phyloP scores from a whole-genome alignment of 2,888 invertebrate species.

The Leptinotarsa rubiginosa region DNA sequence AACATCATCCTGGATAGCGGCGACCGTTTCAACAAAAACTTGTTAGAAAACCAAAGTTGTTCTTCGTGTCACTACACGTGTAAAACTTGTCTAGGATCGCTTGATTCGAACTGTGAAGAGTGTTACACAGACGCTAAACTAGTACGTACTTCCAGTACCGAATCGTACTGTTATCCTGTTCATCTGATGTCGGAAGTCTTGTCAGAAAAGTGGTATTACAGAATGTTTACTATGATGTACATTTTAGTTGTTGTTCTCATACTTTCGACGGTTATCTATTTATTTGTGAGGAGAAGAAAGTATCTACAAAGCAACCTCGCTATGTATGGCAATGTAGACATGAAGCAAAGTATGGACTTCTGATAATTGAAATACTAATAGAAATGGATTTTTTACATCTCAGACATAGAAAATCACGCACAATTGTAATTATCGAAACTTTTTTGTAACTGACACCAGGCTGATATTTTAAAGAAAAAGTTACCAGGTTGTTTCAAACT shows the following conservation, averaged over 20 bases:
- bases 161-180: constrained; percentile 63
- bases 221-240: constrained; percentile 54
- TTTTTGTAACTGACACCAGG: not conserved
- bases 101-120: constrained; percentile 75
- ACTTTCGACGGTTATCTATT: constrained; percentile 36
- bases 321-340: not conserved
- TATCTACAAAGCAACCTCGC: constrained; percentile 15
- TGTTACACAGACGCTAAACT: constrained; percentile 77
- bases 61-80: constrained; percentile 82
- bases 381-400: not conserved
- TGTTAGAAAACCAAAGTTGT: constrained; percentile 65
- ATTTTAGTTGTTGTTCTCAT: constrained; percentile 50
- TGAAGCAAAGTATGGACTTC: constrained; percentile 1
- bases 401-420: too few relatives aligned
- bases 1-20: constrained; percentile 53
- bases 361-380: not conserved
- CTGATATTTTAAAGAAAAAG: not conserved
- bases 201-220: constrained; percentile 59
- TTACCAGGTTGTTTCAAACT: too few relatives aligned
- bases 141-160: constrained; percentile 62
- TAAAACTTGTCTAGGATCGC: constrained; percentile 75
- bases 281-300: constrained; percentile 31
- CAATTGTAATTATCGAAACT: not conserved
- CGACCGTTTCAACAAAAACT: constrained; percentile 41
- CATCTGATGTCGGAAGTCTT: constrained; percentile 47